Evolutionary conservation across 2,113 vertebrate genomes (phyloP), one percentile per base, ranked within the genome.

Genomic region (Ceyx cyanopectus): DNA sequence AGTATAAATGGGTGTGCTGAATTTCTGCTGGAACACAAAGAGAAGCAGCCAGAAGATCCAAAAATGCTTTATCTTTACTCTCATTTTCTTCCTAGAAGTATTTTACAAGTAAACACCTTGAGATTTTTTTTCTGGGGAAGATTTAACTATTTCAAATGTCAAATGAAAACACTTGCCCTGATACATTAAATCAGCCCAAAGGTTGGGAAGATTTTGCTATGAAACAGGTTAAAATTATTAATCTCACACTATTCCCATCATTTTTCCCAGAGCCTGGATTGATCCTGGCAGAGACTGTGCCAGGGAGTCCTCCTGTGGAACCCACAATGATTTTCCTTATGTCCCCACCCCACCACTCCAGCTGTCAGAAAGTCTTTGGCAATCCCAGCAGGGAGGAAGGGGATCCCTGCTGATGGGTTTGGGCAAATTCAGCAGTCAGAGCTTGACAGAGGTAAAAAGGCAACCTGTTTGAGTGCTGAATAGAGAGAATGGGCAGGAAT

Each of bases 281-380:
- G 29, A 29, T 66, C 24, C 17, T 12, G 24, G 6, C 30, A 30
- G 29, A 51, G 37, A 41, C 13, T 1, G 24, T 77, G 23, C 3
- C 1, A 20, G 20, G 22, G 26, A 67, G 22, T 58, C 14, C 12
- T 50, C 21, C 5, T 0, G 0, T 17, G 45, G 14, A 13, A 89
- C 13, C n/a, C 50, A 10, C 6, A 3, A 1, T 1, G 4, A 17
- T 63, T 48, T 3, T 17, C 45, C 22, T 11, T 1, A 1, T 10
- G 3, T 26, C 12, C 32, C 20, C 13, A 2, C 40, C 24, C 41
- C 23, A 6, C 24, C 27, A 4, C 32, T 16, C 18, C 1, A 43
- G 6, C 1, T 51, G 34, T 14, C 50, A 23, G 32, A 11, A 32
- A 12, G 13, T 7, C 37, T 60, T 16, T 23, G 23, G 14, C 41